Evolutionary conservation across 1,140 invertebrate species (phyloP).

Genomic region (Caerostris extrusa): DNA sequence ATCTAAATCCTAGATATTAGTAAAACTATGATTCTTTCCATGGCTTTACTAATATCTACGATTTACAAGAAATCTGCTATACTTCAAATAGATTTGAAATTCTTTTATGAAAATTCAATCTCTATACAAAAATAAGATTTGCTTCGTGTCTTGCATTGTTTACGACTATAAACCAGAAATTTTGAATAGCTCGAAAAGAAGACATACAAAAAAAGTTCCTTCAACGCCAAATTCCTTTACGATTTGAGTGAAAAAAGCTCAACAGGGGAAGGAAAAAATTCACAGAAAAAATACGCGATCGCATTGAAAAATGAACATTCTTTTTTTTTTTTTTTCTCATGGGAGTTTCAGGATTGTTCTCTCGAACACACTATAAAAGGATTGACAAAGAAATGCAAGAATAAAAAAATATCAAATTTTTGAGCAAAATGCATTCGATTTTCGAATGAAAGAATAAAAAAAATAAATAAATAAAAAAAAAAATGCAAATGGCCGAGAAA

Average conservation of each 20-base stretch:
- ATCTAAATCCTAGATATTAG: no score
- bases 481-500: conserved; percentile 22
- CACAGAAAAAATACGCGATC: conserved; percentile 24
- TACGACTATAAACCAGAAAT: not conserved
- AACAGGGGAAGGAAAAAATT: not conserved
- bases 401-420: not conserved
- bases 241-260: not conserved
- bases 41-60: no score
- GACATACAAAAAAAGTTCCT: not conserved
- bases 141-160: not conserved
- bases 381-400: not conserved
- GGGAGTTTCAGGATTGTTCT: not conserved
- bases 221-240: not conserved
- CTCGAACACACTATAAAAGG: not conserved
- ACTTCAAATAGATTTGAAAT: no score
- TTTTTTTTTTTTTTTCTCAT: not conserved
- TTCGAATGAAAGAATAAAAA: not conserved
- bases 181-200: not conserved
- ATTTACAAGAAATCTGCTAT: no score
- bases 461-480: no score
- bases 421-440: conserved; percentile 35
- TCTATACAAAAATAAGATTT: not conserved
- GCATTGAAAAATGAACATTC: conserved; percentile 49
- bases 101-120: no score
- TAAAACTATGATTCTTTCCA: no score